Percentiles rank a stretch among this genome's conserved stretches.
phyloP scores from a whole-genome alignment of 2,797 vertebrate genomes.

The Artibeus jamaicensis region DNA sequence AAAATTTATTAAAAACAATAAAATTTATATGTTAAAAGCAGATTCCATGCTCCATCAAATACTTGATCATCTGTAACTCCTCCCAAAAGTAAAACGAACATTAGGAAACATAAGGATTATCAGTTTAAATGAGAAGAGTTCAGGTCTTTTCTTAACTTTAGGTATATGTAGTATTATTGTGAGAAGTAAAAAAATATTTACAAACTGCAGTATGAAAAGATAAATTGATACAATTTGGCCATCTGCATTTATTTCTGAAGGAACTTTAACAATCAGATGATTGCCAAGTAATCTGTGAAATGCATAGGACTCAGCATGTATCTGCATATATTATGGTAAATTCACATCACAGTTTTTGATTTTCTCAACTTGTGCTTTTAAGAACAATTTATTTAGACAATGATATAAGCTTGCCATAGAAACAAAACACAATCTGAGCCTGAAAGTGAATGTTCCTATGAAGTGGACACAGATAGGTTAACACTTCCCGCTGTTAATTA shows the following conservation, averaged over 20 bases:
- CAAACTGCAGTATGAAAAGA: slow-evolving; percentile 34
- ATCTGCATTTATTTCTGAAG: slow-evolving; percentile 46
- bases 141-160: background rate
- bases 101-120: slow-evolving; percentile 62
- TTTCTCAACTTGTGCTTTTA: slow-evolving; percentile 21
- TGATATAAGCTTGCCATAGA: background rate
- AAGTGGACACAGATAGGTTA: slow-evolving; percentile 39
- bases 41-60: slow-evolving; percentile 61
- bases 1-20: slow-evolving; percentile 33
- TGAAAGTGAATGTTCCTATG: slow-evolving; percentile 29
- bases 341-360: background rate
- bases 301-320: background rate
- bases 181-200: slow-evolving; percentile 25
- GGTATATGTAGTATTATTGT: background rate
- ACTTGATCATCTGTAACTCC: slow-evolving; percentile 57
- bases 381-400: slow-evolving; percentile 37
- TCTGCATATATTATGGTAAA: slow-evolving; percentile 46
- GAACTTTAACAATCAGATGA: slow-evolving; percentile 48
- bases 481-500: slow-evolving; percentile 36
- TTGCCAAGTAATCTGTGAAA: slow-evolving; percentile 59
- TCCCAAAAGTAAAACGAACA: slow-evolving; percentile 45
- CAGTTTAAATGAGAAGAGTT: slow-evolving; percentile 58
- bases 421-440: background rate
- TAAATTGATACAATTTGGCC: background rate
- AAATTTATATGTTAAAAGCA: slow-evolving; percentile 35